Evolutionary conservation across 2,888 invertebrate genomes (phyloP).

Genomic region (Bellardia bayeri): DNA sequence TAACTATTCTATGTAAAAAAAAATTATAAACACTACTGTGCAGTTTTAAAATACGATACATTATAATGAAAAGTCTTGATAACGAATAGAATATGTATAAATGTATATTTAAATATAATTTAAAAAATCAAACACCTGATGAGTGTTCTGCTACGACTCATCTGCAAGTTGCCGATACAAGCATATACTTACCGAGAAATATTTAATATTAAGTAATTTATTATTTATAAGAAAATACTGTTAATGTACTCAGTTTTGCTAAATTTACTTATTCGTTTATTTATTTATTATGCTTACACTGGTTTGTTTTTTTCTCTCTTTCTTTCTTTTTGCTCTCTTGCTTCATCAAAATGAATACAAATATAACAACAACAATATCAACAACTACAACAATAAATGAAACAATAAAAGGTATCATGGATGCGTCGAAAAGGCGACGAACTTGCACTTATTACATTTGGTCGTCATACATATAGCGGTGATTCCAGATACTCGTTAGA

Average conservation of each 20-base stretch:
- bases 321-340: slow-evolving; percentile 29
- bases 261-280: slow-evolving; percentile 51
- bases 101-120: no score
- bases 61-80: no score
- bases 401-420: slow-evolving; percentile 87
- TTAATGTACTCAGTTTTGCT: slow-evolving; percentile 43
- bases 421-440: slow-evolving; percentile 88
- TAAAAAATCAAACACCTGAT: no score
- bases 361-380: slow-evolving; percentile 16
- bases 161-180: neutral
- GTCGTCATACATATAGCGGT: slow-evolving; percentile 87
- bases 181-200: slow-evolving; percentile 35
- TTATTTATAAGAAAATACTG: no score
- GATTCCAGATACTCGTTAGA: slow-evolving; percentile 89
- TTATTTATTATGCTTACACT: slow-evolving; percentile 33
- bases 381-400: slow-evolving; percentile 37
- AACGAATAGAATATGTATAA: no score
- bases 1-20: no score
- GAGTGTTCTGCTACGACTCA: neutral
- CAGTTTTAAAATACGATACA: no score
- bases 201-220: slow-evolving; percentile 62
- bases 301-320: slow-evolving; percentile 20
- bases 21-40: no score
- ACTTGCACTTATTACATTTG: slow-evolving; percentile 89
- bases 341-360: neutral